Evolutionary conservation across 2,113 vertebrate species (phyloP).

Genomic region (Varanus komodoensis): DNA sequence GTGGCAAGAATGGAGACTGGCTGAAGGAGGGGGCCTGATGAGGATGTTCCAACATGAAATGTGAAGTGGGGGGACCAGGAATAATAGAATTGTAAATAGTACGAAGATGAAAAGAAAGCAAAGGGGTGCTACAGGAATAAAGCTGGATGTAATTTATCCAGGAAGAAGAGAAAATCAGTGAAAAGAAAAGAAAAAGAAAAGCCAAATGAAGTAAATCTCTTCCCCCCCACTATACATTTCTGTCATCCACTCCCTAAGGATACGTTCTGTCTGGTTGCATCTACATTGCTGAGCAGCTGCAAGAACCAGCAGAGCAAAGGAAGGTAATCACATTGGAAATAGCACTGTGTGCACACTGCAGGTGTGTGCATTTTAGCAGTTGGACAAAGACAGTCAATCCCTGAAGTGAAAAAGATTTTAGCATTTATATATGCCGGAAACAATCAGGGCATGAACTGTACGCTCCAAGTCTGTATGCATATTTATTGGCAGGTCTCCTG

Average conservation of each 20-base stretch:
- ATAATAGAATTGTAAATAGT: constrained; percentile 5
- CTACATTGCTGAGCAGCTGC: not conserved
- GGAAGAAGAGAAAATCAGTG: not conserved
- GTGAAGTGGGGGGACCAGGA: not conserved
- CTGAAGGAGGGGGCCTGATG: too few species aligned
- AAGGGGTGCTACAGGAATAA: not conserved
- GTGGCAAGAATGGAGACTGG: too few species aligned
- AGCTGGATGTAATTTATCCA: not conserved
- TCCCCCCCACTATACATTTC: not conserved
- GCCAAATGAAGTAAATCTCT: not conserved
- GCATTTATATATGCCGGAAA: not conserved
- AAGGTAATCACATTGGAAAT: not conserved
- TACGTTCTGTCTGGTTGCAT: constrained; percentile 1
- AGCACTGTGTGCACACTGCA: not conserved
- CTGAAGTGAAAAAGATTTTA: constrained; percentile 24
- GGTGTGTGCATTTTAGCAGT: not conserved
- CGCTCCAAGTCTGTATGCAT: not conserved
- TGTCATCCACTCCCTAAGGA: constrained; percentile 14
- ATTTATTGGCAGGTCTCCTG: not conserved
- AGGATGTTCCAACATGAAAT: not conserved
- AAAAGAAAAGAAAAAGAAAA: constrained; percentile 22
- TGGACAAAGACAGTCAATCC: not conserved
- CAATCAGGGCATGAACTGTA: not conserved
- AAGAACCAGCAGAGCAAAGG: not conserved
- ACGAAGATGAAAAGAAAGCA: constrained; percentile 1